These are phyloP conservation scores for Seriola dumerili DNA, from an alignment of 2,113 vertebrate species.

Conservation along the genomic window DNA sequence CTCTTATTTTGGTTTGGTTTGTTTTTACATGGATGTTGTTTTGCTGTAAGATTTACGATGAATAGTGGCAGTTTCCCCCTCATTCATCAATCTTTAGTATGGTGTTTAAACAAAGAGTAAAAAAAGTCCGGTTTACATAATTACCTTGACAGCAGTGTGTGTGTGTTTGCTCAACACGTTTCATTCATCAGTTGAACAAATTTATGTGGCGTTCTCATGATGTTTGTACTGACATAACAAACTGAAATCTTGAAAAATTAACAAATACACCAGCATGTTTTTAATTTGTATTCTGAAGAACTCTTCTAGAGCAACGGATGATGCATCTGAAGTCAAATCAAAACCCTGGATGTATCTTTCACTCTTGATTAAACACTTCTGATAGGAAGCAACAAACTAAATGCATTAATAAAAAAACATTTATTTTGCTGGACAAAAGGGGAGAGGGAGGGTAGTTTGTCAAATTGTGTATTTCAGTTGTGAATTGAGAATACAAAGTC, in stretches of 20 bases:
- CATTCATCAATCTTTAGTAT: too few species aligned
- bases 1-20: too few species aligned
- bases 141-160: too few species aligned
- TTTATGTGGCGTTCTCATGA: too few species aligned
- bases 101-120: too few species aligned
- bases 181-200: not conserved
- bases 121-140: too few species aligned
- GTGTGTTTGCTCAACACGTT: not conserved
- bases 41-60: too few species aligned
- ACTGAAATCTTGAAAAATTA: not conserved
- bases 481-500: conserved; percentile 37
- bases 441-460: not conserved
- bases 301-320: too few species aligned
- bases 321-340: too few species aligned
- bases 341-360: not conserved
- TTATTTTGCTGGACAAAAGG: not conserved
- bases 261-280: not conserved
- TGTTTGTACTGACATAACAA: not conserved
- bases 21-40: too few species aligned
- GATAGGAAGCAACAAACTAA: not conserved
- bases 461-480: conserved; percentile 36
- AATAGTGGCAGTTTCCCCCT: too few species aligned
- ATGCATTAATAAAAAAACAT: not conserved
- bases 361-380: not conserved
- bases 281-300: not conserved